Evolutionary conservation across 2,797 vertebrate species (phyloP).

Genomic region (Gymnoscopelus braueri): DNA sequence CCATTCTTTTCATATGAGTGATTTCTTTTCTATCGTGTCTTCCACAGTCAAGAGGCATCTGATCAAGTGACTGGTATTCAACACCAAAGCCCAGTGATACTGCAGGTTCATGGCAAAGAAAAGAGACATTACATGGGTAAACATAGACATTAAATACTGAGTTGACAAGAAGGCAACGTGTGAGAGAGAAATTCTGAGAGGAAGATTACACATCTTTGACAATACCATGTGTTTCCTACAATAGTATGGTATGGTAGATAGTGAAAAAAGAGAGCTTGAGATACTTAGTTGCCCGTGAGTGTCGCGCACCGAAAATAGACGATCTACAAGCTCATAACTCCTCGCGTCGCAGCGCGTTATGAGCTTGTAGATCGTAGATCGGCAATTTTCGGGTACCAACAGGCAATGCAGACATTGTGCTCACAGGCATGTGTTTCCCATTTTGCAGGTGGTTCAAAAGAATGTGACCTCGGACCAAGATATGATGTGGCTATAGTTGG

Average conservation of each 20-base stretch:
- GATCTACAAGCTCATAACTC: too few relatives aligned
- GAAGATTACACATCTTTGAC: neutral
- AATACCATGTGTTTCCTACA: too few relatives aligned
- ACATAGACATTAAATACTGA: neutral
- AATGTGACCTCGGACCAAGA: slow-evolving; percentile 10
- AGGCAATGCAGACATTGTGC: too few relatives aligned
- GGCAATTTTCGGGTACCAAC: too few relatives aligned
- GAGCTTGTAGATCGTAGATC: too few relatives aligned
- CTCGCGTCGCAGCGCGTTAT: too few relatives aligned
- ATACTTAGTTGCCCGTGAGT: too few relatives aligned
- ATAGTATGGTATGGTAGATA: too few relatives aligned
- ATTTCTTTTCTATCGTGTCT: neutral
- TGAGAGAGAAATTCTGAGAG: neutral
- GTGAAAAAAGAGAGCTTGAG: too few relatives aligned
- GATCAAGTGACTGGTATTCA: slow-evolving; percentile 20
- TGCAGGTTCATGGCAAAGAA: slow-evolving; percentile 22
- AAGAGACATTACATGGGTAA: slow-evolving; percentile 58
- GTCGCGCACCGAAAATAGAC: too few relatives aligned
- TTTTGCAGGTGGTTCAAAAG: slow-evolving; percentile 28
- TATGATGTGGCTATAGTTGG: slow-evolving; percentile 89
- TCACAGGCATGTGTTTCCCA: slow-evolving; percentile 2
- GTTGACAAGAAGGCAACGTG: too few relatives aligned
- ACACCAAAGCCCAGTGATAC: neutral
- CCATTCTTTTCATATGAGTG: neutral
- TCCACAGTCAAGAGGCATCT: slow-evolving; percentile 40